These are phyloP conservation scores for Himantopus leucocephalus DNA, from an alignment of 2,113 vertebrate genomes.

Conservation along the genomic window DNA sequence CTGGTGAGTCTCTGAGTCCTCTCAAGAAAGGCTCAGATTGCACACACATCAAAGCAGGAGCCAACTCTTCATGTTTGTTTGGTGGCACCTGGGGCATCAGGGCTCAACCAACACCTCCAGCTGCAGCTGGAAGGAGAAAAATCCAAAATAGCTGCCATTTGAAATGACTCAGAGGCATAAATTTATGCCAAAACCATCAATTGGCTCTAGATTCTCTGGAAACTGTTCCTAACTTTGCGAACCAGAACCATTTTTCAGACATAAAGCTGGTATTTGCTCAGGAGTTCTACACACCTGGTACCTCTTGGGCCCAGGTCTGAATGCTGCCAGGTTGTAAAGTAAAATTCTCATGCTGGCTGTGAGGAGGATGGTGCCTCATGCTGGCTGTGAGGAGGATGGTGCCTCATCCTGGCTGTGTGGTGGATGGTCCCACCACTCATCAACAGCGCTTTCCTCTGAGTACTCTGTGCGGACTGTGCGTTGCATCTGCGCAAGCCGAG, in stretches of 20 bases:
- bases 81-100: background rate
- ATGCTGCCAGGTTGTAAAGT: background rate
- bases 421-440: background rate
- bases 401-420: background rate
- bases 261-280: background rate
- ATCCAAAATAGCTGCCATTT: background rate
- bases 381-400: background rate
- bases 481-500: background rate
- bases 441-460: background rate
- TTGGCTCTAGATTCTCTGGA: background rate
- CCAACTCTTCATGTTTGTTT: background rate
- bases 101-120: background rate
- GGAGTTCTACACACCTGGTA: background rate
- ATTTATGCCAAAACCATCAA: background rate
- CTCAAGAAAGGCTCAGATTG: background rate
- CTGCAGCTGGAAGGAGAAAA: background rate
- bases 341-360: background rate
- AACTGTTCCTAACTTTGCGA: background rate
- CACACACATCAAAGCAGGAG: background rate
- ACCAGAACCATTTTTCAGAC: background rate
- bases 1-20: background rate
- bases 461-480: fast-evolving
- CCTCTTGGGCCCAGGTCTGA: background rate
- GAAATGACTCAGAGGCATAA: background rate
- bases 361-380: background rate